Percentiles rank a stretch among this genome's conserved stretches.
Conservation (phyloP, 2,113 vertebrate species). For the Pygathrix nemaeus region DNA sequence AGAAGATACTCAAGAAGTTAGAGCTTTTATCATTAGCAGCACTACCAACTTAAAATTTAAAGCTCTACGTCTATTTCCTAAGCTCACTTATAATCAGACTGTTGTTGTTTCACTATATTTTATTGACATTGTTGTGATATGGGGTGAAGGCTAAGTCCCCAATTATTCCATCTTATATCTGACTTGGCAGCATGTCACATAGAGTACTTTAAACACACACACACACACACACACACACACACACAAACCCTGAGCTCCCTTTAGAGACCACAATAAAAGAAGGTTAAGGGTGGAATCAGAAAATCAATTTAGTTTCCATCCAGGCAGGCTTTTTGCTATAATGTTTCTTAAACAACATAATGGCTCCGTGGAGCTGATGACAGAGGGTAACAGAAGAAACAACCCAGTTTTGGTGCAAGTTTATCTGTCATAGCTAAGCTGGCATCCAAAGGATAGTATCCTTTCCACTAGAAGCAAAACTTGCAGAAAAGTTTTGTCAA, state of each 20-base stretch:
- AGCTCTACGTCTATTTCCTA: neutral
- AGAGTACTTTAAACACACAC: conserved; percentile 1
- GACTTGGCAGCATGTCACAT: neutral
- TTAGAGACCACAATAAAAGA: conserved; percentile 36
- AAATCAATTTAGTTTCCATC: conserved; percentile 60
- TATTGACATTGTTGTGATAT: conserved; percentile 40
- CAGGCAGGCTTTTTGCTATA: conserved; percentile 30
- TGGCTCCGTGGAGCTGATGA: conserved; percentile 47
- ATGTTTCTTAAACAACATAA: conserved; percentile 48
- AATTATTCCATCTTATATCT: conserved; percentile 62
- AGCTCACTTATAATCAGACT: conserved; percentile 8
- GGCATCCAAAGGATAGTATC: neutral
- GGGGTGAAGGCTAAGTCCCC: conserved; percentile 38
- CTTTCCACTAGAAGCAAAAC: neutral
- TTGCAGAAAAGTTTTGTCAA: neutral
- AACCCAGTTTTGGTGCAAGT: neutral
- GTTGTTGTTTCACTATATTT: conserved; percentile 24
- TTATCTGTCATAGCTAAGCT: neutral
- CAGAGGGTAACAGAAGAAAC: conserved; percentile 22
- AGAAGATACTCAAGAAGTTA: neutral
- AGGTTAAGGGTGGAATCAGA: conserved; percentile 57
- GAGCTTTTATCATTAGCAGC: neutral
- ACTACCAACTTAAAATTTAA: neutral
- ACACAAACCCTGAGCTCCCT: neutral
- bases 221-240: too few species aligned